A percentile compares a stretch with the other conserved stretches of the same genome.
Evolutionary conservation across 2,113 vertebrate genomes (phyloP).

Genomic region (Oncorhynchus tshawytscha): DNA sequence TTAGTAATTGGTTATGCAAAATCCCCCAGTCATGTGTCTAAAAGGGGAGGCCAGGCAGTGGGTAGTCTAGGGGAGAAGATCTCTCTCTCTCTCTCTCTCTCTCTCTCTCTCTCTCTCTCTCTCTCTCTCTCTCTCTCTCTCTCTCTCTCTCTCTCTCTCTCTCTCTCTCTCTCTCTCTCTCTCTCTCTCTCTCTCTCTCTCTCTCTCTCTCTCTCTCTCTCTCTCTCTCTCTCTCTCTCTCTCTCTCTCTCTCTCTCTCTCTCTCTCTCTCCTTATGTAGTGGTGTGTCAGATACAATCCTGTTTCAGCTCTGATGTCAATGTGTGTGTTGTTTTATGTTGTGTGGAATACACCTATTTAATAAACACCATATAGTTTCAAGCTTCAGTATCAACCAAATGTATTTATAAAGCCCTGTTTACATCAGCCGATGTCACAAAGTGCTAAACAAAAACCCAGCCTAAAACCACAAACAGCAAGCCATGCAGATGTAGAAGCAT

Average conservation of each 20-base stretch:
- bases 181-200: background rate
- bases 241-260: background rate
- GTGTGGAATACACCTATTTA: no score
- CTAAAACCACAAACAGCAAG: no score
- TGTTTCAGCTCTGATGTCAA: background rate
- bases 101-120: background rate
- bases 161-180: background rate
- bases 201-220: no score
- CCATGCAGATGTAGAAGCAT: no score
- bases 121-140: conserved; percentile 10
- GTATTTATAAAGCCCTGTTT: no score
- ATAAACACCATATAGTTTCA: no score
- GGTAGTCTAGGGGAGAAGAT: conserved; percentile 18
- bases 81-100: no score
- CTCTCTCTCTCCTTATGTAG: background rate
- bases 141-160: background rate
- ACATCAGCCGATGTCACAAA: no score
- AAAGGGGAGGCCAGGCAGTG: conserved; percentile 42
- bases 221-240: no score
- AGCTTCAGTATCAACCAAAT: no score
- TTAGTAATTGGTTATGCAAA: conserved; percentile 63
- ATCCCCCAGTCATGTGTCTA: conserved; percentile 22
- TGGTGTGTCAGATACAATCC: background rate
- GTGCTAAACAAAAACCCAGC: no score
- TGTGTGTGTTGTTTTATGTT: no score